A percentile compares a stretch with the other conserved stretches of the same genome.
Evolutionary conservation across 1,140 invertebrate species (phyloP).

Genomic region (Leucophenga varia): DNA sequence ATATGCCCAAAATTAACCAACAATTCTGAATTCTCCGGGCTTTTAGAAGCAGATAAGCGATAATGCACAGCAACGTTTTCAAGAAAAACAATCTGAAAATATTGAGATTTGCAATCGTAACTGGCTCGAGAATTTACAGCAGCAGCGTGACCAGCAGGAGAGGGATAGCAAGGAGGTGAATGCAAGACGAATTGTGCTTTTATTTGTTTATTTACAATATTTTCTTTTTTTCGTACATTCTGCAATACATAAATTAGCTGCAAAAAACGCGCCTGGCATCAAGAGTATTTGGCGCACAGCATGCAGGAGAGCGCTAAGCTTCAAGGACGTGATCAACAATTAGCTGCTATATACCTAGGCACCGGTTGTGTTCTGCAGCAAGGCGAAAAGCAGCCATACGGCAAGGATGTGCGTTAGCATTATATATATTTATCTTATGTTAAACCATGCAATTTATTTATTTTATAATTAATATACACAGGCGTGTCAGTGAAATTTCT

Average conservation of each 20-base stretch:
- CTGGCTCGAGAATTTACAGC: constrained; percentile 25
- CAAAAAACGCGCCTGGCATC: constrained; percentile 28
- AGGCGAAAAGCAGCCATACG: constrained; percentile 24
- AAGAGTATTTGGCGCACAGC: constrained; percentile 20
- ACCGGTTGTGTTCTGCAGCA: constrained; percentile 27
- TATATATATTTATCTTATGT: constrained; percentile 8
- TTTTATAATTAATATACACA: too few relatives aligned
- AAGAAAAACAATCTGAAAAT: constrained; percentile 10
- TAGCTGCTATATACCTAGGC: constrained; percentile 20
- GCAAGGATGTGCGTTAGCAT: constrained; percentile 16
- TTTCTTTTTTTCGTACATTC: not conserved
- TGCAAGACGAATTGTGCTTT: not conserved
- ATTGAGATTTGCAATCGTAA: constrained; percentile 13
- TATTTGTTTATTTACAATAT: not conserved
- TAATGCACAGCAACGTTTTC: too few relatives aligned
- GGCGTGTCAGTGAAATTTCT: too few relatives aligned
- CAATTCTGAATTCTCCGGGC: too few relatives aligned
- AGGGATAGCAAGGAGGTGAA: constrained; percentile 7
- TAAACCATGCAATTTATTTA: too few relatives aligned
- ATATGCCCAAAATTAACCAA: constrained; percentile 2
- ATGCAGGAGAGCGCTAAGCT: constrained; percentile 13
- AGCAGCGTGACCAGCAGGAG: constrained; percentile 17
- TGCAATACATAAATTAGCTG: too few relatives aligned
- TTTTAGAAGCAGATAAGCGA: too few relatives aligned
- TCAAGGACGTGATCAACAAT: not conserved